Conservation (phyloP, 2,888 invertebrate genomes). For the Eupithecia subfuscata region DNA sequence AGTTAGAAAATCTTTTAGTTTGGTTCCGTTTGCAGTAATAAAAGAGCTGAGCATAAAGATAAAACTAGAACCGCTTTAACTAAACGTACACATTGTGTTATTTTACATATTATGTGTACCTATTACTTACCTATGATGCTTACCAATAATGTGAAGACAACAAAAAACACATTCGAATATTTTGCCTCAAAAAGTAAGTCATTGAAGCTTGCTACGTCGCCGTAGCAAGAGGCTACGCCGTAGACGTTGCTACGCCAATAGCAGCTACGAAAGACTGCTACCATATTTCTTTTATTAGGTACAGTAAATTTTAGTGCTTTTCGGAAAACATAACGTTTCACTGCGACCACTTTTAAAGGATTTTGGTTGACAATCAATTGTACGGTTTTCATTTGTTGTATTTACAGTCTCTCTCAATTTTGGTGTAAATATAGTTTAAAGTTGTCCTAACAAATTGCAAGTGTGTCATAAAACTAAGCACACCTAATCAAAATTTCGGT, state of each 20-base stretch:
- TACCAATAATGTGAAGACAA: not conserved
- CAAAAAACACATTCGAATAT: not conserved
- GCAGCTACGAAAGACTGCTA: not conserved
- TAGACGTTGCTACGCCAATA: not conserved
- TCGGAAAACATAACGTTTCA: not conserved
- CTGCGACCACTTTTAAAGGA: not conserved
- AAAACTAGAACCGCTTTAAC: too few relatives aligned
- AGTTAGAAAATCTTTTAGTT: too few relatives aligned
- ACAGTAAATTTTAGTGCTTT: not conserved
- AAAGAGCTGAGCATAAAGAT: too few relatives aligned
- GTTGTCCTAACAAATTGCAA: slow-evolving; percentile 7
- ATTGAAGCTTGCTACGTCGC: not conserved
- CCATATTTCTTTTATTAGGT: too few relatives aligned
- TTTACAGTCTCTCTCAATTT: not conserved
- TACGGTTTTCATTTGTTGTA: not conserved
- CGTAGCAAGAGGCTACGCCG: not conserved
- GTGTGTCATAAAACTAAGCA: slow-evolving; percentile 42
- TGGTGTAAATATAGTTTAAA: not conserved
- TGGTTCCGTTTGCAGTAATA: too few relatives aligned
- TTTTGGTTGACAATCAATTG: not conserved
- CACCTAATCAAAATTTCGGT: slow-evolving; percentile 60
- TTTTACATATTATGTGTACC: not conserved
- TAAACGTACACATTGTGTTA: not conserved
- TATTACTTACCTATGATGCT: not conserved
- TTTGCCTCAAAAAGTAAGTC: not conserved